Evolutionary conservation across 1,140 invertebrate species (phyloP).

Genomic region (Drosophila persimilis): DNA sequence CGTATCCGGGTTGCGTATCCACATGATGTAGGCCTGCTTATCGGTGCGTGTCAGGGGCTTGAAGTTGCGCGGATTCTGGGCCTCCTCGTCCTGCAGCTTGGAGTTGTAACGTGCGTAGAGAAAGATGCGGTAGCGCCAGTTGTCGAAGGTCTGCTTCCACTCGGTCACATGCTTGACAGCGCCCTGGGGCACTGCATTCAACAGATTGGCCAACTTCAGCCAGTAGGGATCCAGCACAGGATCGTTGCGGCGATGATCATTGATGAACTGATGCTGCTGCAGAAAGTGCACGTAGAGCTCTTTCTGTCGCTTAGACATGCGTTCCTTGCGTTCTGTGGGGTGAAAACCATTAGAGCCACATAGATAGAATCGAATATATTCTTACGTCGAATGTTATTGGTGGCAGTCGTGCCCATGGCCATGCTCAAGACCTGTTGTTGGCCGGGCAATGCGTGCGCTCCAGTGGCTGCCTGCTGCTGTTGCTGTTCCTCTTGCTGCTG

Average conservation of each 20-base stretch:
- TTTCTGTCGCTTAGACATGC: slow-evolving; percentile 79
- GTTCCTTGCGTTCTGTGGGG: slow-evolving; percentile 72
- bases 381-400: slow-evolving; percentile 68
- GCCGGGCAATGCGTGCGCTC: too few species aligned
- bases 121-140: slow-evolving; percentile 80
- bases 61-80: slow-evolving; percentile 76
- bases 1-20: slow-evolving; percentile 79
- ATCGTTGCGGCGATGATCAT: slow-evolving; percentile 75
- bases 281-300: slow-evolving; percentile 78
- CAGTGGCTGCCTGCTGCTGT: slow-evolving; percentile 36
- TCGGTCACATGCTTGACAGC: slow-evolving; percentile 78
- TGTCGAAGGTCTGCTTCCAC: slow-evolving; percentile 81
- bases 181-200: slow-evolving; percentile 76
- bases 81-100: slow-evolving; percentile 75
- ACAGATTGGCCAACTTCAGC: slow-evolving; percentile 72
- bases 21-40: slow-evolving; percentile 79
- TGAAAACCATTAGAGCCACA: neutral
- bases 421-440: slow-evolving; percentile 59
- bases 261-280: slow-evolving; percentile 77
- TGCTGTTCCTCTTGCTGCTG: slow-evolving; percentile 59
- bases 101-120: slow-evolving; percentile 79
- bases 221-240: slow-evolving; percentile 75
- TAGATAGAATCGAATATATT: too few species aligned
- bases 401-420: slow-evolving; percentile 54
- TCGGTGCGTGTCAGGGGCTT: slow-evolving; percentile 78